Evolutionary conservation across 1,140 invertebrate genomes (phyloP).

Genomic region (Drosophila pandora): DNA sequence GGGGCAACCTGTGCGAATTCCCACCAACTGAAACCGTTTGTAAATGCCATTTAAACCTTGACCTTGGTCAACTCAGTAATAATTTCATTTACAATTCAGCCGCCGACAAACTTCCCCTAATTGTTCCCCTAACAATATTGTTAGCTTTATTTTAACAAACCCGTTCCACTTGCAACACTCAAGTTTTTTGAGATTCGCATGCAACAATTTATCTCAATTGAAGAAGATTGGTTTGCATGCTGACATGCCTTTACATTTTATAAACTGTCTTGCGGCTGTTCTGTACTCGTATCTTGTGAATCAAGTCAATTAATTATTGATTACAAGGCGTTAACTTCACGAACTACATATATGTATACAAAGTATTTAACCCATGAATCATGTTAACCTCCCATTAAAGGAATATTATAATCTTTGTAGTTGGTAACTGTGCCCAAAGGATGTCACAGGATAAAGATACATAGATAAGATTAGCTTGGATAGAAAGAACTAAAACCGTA

Average conservation of each 20-base stretch:
- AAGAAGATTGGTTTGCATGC: constrained; percentile 54
- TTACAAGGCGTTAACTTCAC: not conserved
- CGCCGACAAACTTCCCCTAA: not conserved
- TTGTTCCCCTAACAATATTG: not conserved
- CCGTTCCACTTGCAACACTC: constrained; percentile 22
- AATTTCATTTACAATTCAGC: not conserved
- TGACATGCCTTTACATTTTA: constrained; percentile 22
- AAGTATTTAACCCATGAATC: not conserved
- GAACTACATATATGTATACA: no score
- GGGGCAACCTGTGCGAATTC: constrained; percentile 36
- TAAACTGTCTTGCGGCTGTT: constrained; percentile 12
- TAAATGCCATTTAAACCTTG: constrained; percentile 9
- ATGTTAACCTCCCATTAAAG: not conserved
- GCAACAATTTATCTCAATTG: constrained; percentile 68
- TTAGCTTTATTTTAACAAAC: not conserved
- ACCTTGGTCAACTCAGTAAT: constrained; percentile 14
- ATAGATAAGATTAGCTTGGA: not conserved
- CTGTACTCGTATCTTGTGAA: not conserved
- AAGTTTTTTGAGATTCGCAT: constrained; percentile 22
- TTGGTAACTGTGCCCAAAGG: not conserved
- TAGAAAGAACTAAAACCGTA: not conserved
- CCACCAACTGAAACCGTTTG: constrained; percentile 31
- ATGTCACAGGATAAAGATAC: not conserved
- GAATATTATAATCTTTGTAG: not conserved
- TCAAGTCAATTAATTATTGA: constrained; percentile 11